Evolutionary conservation across 2,797 vertebrate genomes (phyloP), one percentile per base, ranked within the genome.

Genomic region (Babyrousa celebensis): DNA sequence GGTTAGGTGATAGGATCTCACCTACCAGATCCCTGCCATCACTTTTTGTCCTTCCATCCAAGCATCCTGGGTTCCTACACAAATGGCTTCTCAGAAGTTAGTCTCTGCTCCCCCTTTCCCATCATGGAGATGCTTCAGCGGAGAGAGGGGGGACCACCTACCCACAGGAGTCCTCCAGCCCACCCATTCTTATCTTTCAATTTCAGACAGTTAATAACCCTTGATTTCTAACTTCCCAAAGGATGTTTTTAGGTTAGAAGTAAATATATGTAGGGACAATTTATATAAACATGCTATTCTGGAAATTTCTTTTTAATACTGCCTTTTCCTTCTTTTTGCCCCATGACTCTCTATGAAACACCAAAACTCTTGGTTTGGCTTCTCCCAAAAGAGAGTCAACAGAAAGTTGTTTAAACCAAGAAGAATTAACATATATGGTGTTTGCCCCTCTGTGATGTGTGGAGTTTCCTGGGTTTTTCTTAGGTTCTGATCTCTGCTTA

Each of bases 141-240:
- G 0, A 36, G n/a, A 71, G 43, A 16, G 36, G 52, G 48, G 80
- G 80, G 20, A 36, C 36, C 29, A 3, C 65, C 52, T n/a, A 21
- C 21, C 29, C 77, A n/a, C 8, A 8, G n/a, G 25, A 36, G 10
- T 56, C 77, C 60, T 80, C 23, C 11, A 40, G 16, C 54, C 62
- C 6, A 8, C 32, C 29, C 23, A 32, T 52, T 21, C 58, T 67
- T 32, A 23, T 16, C 27, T 23, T 89, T 56, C 40, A 58, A 8
- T 48, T 77, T 58, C 63, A 65, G 63, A 91, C 14, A 65, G 68
- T 54, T 17, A 60, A n/a, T 52, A 67, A 25, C 58, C 6, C 14
- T 90, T 86, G 62, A 87, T 56, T 94, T 83, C 58, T 72, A 52
- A 67, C 52, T 82, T 78, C 48, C 58, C 71, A 84, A 77, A 83